These are phyloP conservation scores for Stegastes partitus DNA, from an alignment of 2,113 vertebrate genomes.

Conservation along the genomic window DNA sequence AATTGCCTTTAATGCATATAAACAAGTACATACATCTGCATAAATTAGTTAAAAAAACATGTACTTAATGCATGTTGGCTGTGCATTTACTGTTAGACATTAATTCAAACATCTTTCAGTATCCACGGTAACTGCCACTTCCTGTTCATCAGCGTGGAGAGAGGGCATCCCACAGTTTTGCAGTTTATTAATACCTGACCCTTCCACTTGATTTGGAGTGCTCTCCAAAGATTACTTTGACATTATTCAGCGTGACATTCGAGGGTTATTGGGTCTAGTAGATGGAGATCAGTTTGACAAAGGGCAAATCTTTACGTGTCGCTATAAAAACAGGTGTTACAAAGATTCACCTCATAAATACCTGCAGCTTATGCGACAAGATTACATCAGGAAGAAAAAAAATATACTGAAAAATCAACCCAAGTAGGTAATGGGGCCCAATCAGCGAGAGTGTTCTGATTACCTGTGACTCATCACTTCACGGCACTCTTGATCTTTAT, in stretches of 20 bases:
- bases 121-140: no score
- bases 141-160: no score
- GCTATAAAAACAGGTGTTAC: neutral
- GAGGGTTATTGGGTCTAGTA: neutral
- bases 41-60: neutral
- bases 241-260: neutral
- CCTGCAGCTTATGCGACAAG: neutral
- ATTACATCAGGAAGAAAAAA: neutral
- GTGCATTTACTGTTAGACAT: no score
- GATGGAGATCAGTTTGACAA: neutral
- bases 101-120: no score
- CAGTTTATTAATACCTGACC: neutral
- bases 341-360: neutral
- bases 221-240: neutral
- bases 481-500: neutral
- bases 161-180: neutral
- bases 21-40: neutral
- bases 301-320: neutral
- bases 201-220: neutral
- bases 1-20: neutral
- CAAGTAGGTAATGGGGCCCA: constrained; percentile 4
- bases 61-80: no score
- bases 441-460: constrained; percentile 20
- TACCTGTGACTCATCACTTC: neutral
- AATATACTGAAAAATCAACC: neutral